Evolutionary conservation across 2,888 invertebrate species (phyloP), one percentile per base, ranked within the genome.

Genomic region (Clepsis dumicolana): DNA sequence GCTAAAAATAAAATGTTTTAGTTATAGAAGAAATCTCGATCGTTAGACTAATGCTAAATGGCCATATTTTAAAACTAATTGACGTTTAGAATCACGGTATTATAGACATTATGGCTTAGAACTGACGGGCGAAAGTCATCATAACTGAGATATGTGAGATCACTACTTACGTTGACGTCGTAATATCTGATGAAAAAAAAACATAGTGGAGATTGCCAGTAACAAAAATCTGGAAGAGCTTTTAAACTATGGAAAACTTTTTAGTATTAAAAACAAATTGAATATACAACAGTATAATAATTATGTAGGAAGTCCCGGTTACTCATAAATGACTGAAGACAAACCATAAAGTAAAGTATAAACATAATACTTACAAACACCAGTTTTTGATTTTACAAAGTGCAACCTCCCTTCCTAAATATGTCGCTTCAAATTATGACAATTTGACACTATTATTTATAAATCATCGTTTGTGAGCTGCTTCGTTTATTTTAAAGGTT

Each of bases 11-110:
- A 24, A 65, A 67, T 65, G 70, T 71, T 73, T 60, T 65, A 64
- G 65, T 67, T 71, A 21, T 12, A 60, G n/a, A 48, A 53, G 65
- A 66, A 71, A 64, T 70, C 70, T 63, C 24, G 57, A 48, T 71
- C 73, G 60, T 73, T 74, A 72, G 38, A 71, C 71, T 72, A 70
- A 74, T 72, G 57, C 72, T 71, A 72, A 73, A 71, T 70, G 72
- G 70, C 68, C 64, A 71, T 74, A 71, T 70, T 71, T 74, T 62
- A 66, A 64, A 64, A 41, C 16, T 65, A 65, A 66, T 64, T 74
- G 74, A 72, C 74, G 53, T 44, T 18, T 27, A 8, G 52, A 73
- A 73, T 71, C 50, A 35, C 48, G 57, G 50, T 66, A 61, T 71
- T 65, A 65, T 56, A 64, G 69, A 21, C 61, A 41, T 24, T 64